Evolutionary conservation across 2,888 invertebrate genomes (phyloP).

Genomic region (Tipula helvola): DNA sequence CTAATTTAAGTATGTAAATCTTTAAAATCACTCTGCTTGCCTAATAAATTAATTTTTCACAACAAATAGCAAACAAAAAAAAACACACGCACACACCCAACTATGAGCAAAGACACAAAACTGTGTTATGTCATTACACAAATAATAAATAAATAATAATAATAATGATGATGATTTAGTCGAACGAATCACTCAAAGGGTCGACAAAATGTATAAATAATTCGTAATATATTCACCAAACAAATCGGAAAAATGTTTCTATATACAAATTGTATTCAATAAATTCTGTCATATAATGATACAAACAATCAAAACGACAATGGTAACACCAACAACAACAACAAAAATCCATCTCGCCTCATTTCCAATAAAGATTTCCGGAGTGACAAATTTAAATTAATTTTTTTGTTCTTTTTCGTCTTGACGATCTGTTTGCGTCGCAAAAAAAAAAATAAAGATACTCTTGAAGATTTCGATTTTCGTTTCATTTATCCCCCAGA

Average conservation of each 20-base stretch:
- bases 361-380: not conserved
- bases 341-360: not conserved
- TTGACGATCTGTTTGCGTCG: not conserved
- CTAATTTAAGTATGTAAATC: too few relatives aligned
- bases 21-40: too few relatives aligned
- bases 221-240: not conserved
- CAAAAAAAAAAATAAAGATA: not conserved
- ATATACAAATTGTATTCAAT: not conserved
- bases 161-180: not conserved
- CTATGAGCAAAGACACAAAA: not conserved
- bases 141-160: not conserved
- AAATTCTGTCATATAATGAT: not conserved
- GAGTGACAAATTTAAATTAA: constrained; percentile 4
- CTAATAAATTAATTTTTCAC: too few relatives aligned
- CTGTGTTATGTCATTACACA: not conserved
- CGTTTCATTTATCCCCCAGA: not conserved
- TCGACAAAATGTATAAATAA: not conserved
- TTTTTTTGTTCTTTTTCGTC: not conserved
- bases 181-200: not conserved
- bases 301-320: not conserved
- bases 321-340: not conserved
- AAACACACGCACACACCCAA: too few relatives aligned
- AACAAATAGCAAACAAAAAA: too few relatives aligned
- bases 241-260: not conserved
- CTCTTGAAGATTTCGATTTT: not conserved